A percentile compares a stretch with the other conserved stretches of the same genome.
Evolutionary conservation across 2,113 vertebrate genomes (phyloP).

Genomic region (Strix aluco): DNA sequence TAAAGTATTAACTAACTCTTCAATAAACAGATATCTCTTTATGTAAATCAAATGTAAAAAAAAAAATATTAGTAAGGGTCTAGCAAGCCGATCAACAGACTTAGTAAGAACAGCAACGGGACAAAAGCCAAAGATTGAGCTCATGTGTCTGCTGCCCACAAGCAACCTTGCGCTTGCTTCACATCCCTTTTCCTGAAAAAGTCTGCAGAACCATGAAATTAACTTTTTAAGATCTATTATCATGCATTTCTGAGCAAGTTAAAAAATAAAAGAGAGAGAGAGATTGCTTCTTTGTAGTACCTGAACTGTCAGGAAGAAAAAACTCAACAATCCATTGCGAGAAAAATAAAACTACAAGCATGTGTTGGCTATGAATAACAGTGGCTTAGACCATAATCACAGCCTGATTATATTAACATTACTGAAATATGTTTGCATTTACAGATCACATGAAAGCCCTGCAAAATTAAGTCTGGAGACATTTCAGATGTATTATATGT

Average conservation of each 20-base stretch:
- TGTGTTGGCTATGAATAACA: neutral
- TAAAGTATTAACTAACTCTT: neutral
- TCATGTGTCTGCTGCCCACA: neutral
- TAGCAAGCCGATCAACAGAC: neutral
- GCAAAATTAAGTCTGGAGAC: neutral
- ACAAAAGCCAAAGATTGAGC: neutral
- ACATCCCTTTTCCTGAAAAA: neutral
- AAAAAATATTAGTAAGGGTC: neutral
- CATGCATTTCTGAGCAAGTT: neutral
- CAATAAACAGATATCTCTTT: neutral
- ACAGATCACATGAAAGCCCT: neutral
- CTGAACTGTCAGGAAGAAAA: neutral
- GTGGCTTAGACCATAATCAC: neutral
- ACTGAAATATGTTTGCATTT: neutral
- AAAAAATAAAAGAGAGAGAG: neutral
- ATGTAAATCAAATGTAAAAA: neutral
- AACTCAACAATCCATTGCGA: neutral
- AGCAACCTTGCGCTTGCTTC: neutral
- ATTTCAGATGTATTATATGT: neutral
- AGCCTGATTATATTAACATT: neutral
- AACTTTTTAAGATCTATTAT: neutral
- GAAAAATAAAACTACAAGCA: neutral
- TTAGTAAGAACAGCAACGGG: neutral
- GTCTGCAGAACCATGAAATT: neutral
- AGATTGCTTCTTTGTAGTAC: neutral